These are phyloP conservation scores for Kryptolebias marmoratus DNA, from an alignment of 2,113 vertebrate species.

Conservation along the genomic window DNA sequence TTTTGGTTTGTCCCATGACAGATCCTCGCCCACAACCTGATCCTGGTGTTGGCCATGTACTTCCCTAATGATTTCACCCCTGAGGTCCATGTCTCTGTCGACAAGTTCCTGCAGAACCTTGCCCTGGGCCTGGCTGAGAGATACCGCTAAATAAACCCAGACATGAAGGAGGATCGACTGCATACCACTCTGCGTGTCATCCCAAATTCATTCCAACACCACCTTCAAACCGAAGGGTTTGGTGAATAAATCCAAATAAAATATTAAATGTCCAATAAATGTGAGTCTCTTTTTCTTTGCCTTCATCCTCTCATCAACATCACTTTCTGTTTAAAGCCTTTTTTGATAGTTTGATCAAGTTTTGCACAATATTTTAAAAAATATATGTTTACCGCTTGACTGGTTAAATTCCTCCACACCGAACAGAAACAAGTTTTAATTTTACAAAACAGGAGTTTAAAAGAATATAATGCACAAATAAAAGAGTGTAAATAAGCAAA, in stretches of 20 bases:
- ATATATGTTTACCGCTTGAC: too few species aligned
- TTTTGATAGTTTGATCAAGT: too few species aligned
- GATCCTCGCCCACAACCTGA: slow-evolving; percentile 19
- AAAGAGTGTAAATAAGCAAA: too few species aligned
- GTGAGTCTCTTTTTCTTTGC: neutral
- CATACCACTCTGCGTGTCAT: neutral
- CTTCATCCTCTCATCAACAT: neutral
- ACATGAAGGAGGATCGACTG: neutral
- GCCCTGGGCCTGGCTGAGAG: slow-evolving; percentile 21
- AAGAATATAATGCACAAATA: too few species aligned
- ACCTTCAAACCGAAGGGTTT: slow-evolving; percentile 1
- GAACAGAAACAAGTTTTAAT: too few species aligned
- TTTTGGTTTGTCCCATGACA: neutral
- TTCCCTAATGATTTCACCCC: slow-evolving; percentile 12
- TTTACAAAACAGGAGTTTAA: too few species aligned
- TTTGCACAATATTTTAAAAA: too few species aligned
- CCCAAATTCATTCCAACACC: neutral
- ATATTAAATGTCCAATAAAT: neutral
- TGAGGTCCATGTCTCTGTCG: slow-evolving; percentile 19
- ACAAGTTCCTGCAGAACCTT: slow-evolving; percentile 22
- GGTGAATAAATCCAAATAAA: slow-evolving; percentile 10
- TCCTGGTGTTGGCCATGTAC: slow-evolving; percentile 17
- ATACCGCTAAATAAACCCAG: slow-evolving; percentile 5
- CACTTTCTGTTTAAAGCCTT: too few species aligned
- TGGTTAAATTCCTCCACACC: too few species aligned